Evolutionary conservation across 1,140 invertebrate species (phyloP), one percentile per base, ranked within the genome.

Genomic region (Rhynchophorus ferrugineus): DNA sequence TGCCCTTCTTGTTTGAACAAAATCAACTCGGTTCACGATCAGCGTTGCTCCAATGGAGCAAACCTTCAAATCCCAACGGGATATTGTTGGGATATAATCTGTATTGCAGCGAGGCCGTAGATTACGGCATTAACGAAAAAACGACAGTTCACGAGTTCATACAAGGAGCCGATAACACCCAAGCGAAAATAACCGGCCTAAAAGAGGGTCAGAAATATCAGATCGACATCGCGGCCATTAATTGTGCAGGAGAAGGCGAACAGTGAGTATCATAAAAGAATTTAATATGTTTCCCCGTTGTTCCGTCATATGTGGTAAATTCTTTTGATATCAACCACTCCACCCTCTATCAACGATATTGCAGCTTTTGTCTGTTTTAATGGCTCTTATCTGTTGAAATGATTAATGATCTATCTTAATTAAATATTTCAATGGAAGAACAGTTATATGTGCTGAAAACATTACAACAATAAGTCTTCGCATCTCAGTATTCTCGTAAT

Each of bases 21-120:
- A 83, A 84, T 61, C 87, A 88, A 0, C 78, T 93, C 63, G 92
- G 93, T 5, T 87, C 89, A 0, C 91, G 85, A 19, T 89, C 91
- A 8, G 81, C 96, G 60, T 79, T 84, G 39, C 71, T 98, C 1
- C 81, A 81, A 47, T 99, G 96, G 96, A 85, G 91, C 63, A 85
- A 85, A 65, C 96, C 96, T 0, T 78, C 88, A 11, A 85, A 95
- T 63, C 83, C 90, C 8, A 99, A 99, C 72, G 96, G 96, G 16
- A 78, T 87, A 52, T 69, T 98, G 0, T 90, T 84, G 1, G 93
- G 94, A 3, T 99, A 98, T 69, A 86, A 86, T 66, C 87, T 98
- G 59, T 91, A 87, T 65, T 95, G 92, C 68, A 83, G 89, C 65
- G 79, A 83, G 61, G 86, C 95, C 1, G 79, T 81, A 34, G 83